These are phyloP conservation scores for Ooceraea biroi DNA, from an alignment of 1,140 invertebrate genomes.

Conservation along the genomic window DNA sequence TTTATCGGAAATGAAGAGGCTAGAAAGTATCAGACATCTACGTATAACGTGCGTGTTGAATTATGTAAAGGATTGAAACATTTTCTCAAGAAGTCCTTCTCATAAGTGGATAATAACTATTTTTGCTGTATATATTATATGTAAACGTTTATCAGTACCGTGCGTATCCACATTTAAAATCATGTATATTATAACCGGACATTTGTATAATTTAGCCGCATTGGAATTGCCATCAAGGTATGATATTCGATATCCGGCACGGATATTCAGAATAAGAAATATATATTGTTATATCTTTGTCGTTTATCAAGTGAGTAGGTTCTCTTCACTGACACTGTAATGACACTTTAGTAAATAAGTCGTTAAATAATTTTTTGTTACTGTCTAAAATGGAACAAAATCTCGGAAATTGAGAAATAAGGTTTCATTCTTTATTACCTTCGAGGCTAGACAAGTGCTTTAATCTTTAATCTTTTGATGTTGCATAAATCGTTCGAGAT, in stretches of 20 bases:
- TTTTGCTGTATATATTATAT: not conserved
- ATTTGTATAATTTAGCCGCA: not conserved
- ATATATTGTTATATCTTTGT: not conserved
- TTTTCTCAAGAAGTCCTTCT: not conserved
- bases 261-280: not conserved
- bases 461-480: constrained; percentile 17
- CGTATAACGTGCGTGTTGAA: not conserved
- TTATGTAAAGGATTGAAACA: not conserved
- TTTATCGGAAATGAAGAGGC: not conserved
- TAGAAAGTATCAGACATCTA: not conserved
- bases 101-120: not conserved
- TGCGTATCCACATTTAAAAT: not conserved
- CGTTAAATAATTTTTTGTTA: not conserved
- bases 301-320: not conserved
- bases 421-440: not conserved
- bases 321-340: not conserved
- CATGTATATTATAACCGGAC: not conserved
- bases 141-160: not conserved
- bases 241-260: not conserved
- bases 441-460: not conserved
- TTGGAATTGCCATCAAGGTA: not conserved
- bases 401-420: not conserved
- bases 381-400: not conserved
- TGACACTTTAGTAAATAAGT: not conserved
- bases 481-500: not conserved